Conservation (phyloP, 2,113 vertebrate species). For the Bos indicus region DNA sequence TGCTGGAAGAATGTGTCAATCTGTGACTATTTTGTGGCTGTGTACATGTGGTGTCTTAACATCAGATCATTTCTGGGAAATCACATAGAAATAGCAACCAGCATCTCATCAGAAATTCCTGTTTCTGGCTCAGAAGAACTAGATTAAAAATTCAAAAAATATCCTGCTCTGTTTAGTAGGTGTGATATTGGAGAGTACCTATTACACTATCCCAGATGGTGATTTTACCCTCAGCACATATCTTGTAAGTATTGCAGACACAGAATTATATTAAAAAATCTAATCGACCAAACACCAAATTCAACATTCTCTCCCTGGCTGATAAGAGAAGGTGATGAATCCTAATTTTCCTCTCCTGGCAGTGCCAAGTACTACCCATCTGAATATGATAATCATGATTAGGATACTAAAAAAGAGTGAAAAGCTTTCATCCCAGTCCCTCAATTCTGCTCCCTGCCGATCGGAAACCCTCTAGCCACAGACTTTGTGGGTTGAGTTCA, state of each 20-base stretch:
- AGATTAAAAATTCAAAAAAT: background rate
- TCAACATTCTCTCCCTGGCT: background rate
- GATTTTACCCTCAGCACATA: slow-evolving; percentile 12
- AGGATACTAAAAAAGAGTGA: background rate
- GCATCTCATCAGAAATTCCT: background rate
- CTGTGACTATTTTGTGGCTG: background rate
- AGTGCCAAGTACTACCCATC: background rate
- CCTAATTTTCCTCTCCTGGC: background rate
- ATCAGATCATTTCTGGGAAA: background rate
- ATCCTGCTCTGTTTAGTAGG: background rate
- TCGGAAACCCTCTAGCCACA: background rate
- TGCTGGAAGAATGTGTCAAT: background rate
- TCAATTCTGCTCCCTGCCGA: background rate
- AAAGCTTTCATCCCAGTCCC: background rate
- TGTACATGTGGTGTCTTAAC: background rate
- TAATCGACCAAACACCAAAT: background rate
- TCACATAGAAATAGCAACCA: background rate
- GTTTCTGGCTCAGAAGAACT: background rate
- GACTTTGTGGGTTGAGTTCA: background rate
- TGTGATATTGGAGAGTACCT: background rate
- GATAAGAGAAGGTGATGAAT: background rate
- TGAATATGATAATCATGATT: background rate
- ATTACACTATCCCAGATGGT: background rate
- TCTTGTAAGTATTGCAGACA: background rate
- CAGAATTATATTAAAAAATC: slow-evolving; percentile 13